Evolutionary conservation across 2,888 invertebrate species (phyloP).

Genomic region (Campaea margaritaria): DNA sequence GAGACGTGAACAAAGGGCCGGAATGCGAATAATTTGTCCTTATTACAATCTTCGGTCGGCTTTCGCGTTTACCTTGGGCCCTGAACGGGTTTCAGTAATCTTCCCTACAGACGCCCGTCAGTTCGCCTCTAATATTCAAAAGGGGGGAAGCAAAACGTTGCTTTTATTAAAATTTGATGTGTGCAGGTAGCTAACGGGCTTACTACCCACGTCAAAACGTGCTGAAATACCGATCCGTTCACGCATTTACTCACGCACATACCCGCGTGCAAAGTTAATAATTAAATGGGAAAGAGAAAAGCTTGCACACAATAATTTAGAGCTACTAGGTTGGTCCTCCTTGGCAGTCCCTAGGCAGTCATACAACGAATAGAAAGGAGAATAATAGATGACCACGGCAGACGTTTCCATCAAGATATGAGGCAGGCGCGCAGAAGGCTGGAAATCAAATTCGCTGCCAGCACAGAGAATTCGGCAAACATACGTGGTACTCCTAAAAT

Average conservation of each 20-base stretch:
- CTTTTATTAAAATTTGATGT: conserved; percentile 55
- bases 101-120: conserved; percentile 53
- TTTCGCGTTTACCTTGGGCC: conserved; percentile 74
- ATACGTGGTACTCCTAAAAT: too few species aligned
- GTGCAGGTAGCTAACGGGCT: conserved; percentile 29
- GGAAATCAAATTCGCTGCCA: too few species aligned
- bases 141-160: conserved; percentile 44
- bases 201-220: conserved; percentile 37
- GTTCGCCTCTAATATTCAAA: conserved; percentile 46
- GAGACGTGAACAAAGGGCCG: conserved; percentile 74
- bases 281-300: conserved; percentile 27
- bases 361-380: conserved; percentile 15
- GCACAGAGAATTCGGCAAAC: too few species aligned
- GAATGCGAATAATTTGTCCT: conserved; percentile 78
- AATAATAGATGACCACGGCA: conserved; percentile 17
- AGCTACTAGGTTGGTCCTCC: conserved; percentile 4
- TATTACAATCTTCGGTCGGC: conserved; percentile 70
- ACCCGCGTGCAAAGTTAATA: conserved; percentile 21
- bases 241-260: conserved; percentile 26
- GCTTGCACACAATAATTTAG: conserved; percentile 23
- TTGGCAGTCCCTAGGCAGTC: conserved; percentile 16
- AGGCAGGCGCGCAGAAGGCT: too few species aligned
- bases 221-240: conserved; percentile 29
- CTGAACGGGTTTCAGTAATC: conserved; percentile 72
- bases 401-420: conserved; percentile 8